Percentiles rank a stretch among this genome's conserved stretches.
phyloP scores from a whole-genome alignment of 1,140 invertebrate genomes.

The Heliconius congener region DNA sequence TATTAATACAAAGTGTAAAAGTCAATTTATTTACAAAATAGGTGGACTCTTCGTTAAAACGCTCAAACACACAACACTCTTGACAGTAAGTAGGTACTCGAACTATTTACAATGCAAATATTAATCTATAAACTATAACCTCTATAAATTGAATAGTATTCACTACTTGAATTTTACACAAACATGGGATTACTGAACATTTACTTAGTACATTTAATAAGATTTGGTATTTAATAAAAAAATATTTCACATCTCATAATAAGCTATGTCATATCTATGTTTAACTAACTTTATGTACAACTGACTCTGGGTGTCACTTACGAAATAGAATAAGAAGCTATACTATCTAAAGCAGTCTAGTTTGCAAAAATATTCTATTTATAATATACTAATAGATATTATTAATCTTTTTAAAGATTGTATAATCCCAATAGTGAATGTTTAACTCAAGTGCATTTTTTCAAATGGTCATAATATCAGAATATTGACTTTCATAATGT shows the following conservation, averaged over 20 bases:
- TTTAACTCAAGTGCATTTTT: not conserved
- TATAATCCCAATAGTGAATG: not conserved
- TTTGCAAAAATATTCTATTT: constrained; percentile 29
- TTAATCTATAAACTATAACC: constrained; percentile 41
- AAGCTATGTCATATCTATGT: constrained; percentile 21
- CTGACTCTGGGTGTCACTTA: constrained; percentile 30
- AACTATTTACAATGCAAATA: constrained; percentile 46
- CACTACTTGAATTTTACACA: constrained; percentile 18
- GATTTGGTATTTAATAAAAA: constrained; percentile 68
- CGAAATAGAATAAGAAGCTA: constrained; percentile 18
- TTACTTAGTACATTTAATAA: constrained; percentile 41
- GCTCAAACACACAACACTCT: constrained; percentile 74
- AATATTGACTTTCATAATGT: not conserved
- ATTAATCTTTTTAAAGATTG: not conserved
- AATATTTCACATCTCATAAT: constrained; percentile 46
- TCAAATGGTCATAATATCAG: not conserved
- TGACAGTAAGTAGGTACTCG: constrained; percentile 38
- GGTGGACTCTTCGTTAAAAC: constrained; percentile 79
- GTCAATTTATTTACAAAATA: constrained; percentile 80
- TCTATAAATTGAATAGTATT: constrained; percentile 39
- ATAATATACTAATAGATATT: not conserved
- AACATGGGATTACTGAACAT: constrained; percentile 33
- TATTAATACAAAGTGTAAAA: constrained; percentile 68
- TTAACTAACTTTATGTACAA: constrained; percentile 23
- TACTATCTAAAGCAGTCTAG: constrained; percentile 20